Conservation (phyloP, 2,888 invertebrate genomes). For the Mythimna pallens region DNA sequence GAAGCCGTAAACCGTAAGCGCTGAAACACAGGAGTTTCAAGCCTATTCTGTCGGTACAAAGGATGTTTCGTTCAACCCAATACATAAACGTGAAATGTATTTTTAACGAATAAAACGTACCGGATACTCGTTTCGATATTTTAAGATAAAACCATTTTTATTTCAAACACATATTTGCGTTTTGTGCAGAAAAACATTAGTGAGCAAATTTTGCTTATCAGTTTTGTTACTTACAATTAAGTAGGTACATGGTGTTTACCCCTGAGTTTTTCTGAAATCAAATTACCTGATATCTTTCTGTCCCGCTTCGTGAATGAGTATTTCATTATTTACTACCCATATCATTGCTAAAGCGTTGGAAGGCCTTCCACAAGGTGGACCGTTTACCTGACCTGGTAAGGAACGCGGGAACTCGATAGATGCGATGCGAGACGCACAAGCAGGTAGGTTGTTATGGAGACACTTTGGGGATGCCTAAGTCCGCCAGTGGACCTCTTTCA, state of each 20-base stretch:
- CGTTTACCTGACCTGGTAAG: too few relatives aligned
- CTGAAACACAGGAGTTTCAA: background rate
- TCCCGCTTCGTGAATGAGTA: background rate
- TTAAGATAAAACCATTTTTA: conserved; percentile 22
- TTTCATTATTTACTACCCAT: background rate
- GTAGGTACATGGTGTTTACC: background rate
- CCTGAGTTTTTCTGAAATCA: background rate
- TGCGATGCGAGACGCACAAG: too few relatives aligned
- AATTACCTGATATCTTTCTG: background rate
- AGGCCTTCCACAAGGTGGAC: too few relatives aligned
- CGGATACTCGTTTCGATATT: conserved; percentile 14
- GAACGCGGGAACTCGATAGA: too few relatives aligned
- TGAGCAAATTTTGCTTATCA: conserved; percentile 31
- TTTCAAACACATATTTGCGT: conserved; percentile 19
- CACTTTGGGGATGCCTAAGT: too few relatives aligned
- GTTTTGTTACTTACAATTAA: conserved; percentile 8
- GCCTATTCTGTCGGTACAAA: conserved; percentile 8
- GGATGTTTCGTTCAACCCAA: background rate
- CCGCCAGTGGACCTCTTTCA: too few relatives aligned
- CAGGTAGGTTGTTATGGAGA: too few relatives aligned
- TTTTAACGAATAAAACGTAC: conserved; percentile 8
- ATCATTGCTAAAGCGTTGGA: background rate
- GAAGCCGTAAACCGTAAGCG: background rate
- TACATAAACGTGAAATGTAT: background rate
- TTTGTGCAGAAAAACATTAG: conserved; percentile 13